Percentiles rank a stretch among this genome's conserved stretches.
phyloP scores from a whole-genome alignment of 1,140 invertebrate genomes.

The Meteorus sp. region DNA sequence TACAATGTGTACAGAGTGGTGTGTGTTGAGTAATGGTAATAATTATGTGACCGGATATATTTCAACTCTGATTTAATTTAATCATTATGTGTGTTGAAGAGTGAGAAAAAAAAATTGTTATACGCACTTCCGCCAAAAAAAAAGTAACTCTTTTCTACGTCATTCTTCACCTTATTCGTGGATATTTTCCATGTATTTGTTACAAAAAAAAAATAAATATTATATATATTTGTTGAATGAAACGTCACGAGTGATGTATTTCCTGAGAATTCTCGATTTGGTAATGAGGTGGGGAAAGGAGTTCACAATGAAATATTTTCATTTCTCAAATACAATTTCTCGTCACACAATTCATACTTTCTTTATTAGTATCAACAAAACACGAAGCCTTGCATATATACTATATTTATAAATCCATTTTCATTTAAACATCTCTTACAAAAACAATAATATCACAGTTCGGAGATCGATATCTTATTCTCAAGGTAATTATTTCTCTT shows the following conservation, averaged over 20 bases:
- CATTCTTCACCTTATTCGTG: slow-evolving; percentile 39
- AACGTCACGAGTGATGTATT: too few species aligned
- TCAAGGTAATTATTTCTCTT: slow-evolving; percentile 39
- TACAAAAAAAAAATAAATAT: slow-evolving; percentile 35
- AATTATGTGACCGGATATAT: background rate
- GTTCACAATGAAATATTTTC: background rate
- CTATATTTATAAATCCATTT: slow-evolving; percentile 38
- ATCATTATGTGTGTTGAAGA: slow-evolving; percentile 8
- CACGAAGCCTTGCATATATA: background rate
- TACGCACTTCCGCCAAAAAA: slow-evolving; percentile 37
- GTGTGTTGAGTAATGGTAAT: background rate
- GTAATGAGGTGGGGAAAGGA: background rate
- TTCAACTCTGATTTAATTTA: too few species aligned
- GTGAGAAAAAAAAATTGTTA: slow-evolving; percentile 1
- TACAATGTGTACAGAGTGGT: background rate
- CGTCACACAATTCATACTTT: background rate
- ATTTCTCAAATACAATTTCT: background rate
- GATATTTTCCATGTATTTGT: slow-evolving; percentile 49
- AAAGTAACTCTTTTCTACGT: slow-evolving; percentile 46
- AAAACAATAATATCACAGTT: slow-evolving; percentile 61
- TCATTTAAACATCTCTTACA: slow-evolving; percentile 51
- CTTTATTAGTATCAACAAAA: slow-evolving; percentile 21
- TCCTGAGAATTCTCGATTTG: too few species aligned
- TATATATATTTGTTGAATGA: slow-evolving; percentile 49
- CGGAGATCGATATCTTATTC: slow-evolving; percentile 54